Evolutionary conservation across 2,113 vertebrate genomes (phyloP).

Genomic region (Tretioscincus oriximinensis): DNA sequence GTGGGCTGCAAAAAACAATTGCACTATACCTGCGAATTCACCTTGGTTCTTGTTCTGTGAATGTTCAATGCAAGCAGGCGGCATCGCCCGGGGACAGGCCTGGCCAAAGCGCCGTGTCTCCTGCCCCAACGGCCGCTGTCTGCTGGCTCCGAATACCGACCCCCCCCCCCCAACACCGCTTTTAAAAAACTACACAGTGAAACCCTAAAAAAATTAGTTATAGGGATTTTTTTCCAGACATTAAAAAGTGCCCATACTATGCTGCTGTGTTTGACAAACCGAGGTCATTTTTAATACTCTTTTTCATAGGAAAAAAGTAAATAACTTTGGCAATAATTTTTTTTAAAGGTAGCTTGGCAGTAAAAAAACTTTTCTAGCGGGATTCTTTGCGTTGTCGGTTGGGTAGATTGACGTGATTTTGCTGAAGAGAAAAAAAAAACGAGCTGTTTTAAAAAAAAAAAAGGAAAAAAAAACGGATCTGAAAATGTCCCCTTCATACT

Average conservation of each 20-base stretch:
- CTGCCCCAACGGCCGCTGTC: constrained; percentile 66
- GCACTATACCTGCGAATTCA: constrained; percentile 76
- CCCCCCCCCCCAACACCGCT: constrained; percentile 61
- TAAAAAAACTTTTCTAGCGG: constrained; percentile 73
- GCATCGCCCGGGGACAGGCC: constrained; percentile 57
- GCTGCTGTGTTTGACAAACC: constrained; percentile 81
- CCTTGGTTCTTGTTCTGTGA: constrained; percentile 71
- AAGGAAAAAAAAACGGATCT: constrained; percentile 62
- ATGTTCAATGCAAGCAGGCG: constrained; percentile 64
- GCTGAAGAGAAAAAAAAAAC: constrained; percentile 66
- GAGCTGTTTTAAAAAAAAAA: no score
- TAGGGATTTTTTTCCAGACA: constrained; percentile 77
- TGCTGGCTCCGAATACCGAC: constrained; percentile 66
- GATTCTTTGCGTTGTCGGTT: constrained; percentile 71
- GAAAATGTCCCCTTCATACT: constrained; percentile 75
- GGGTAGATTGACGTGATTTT: constrained; percentile 53
- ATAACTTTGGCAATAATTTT: constrained; percentile 82
- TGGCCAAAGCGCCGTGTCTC: constrained; percentile 46
- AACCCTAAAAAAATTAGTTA: constrained; percentile 65
- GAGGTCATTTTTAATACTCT: constrained; percentile 79
- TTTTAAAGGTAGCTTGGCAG: constrained; percentile 58
- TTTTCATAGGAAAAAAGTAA: constrained; percentile 70
- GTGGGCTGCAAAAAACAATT: constrained; percentile 75
- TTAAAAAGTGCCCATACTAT: constrained; percentile 82
- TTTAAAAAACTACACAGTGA: constrained; percentile 52